Percentiles rank a stretch among this genome's conserved stretches.
Evolutionary conservation across 2,113 vertebrate genomes (phyloP).

Genomic region (Leptocoma aspasia): DNA sequence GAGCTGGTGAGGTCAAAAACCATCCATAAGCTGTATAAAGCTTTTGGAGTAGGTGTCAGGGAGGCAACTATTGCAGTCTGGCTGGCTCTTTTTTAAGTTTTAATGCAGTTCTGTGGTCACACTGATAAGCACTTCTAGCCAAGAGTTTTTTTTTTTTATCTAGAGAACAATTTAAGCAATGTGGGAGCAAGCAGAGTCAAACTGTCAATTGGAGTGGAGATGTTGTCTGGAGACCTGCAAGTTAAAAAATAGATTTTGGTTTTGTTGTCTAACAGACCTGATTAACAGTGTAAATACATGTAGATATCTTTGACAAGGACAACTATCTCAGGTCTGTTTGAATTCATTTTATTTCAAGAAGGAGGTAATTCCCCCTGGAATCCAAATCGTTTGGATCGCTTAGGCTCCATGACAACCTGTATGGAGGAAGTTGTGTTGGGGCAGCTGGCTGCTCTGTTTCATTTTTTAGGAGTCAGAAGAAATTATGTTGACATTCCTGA

Average conservation of each 20-base stretch:
- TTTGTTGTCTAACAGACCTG: slow-evolving; percentile 4
- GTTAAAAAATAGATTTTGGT: background rate
- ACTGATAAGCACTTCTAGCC: background rate
- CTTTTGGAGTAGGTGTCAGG: background rate
- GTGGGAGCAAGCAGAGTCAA: background rate
- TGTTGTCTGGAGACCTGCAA: background rate
- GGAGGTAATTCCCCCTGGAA: background rate
- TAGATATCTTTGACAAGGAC: slow-evolving; percentile 39
- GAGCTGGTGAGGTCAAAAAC: background rate
- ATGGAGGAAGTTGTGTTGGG: slow-evolving; percentile 1
- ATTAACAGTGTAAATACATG: slow-evolving; percentile 2
- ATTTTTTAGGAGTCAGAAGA: slow-evolving; percentile 60
- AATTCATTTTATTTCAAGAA: slow-evolving; percentile 24
- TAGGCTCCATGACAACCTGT: slow-evolving; percentile 44
- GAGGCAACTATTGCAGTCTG: background rate
- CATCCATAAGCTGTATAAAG: background rate
- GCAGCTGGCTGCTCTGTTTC: slow-evolving; percentile 41
- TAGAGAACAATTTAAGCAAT: background rate
- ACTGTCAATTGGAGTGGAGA: background rate
- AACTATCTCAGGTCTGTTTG: slow-evolving; percentile 18
- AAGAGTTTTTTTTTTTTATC: background rate
- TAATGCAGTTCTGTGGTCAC: background rate
- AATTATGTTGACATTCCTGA: slow-evolving; percentile 56
- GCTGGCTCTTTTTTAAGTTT: background rate
- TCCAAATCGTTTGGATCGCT: background rate